These are phyloP conservation scores for Drosophila funebris DNA, from an alignment of 1,140 invertebrate genomes.

Conservation along the genomic window DNA sequence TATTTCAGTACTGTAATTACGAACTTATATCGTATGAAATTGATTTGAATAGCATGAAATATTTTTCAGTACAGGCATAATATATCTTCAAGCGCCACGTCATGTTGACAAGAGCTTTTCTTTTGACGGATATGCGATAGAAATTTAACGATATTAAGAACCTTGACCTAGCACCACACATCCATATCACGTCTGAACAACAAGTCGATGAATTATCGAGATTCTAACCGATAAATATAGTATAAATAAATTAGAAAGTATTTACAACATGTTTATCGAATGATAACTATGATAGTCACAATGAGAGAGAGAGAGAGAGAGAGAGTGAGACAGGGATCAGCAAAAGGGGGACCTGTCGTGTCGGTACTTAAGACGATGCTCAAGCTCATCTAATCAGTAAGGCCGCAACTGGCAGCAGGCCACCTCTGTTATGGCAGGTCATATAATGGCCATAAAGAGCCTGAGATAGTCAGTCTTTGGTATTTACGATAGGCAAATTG, in stretches of 20 bases:
- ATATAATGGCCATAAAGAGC: slow-evolving; percentile 26
- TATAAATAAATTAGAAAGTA: slow-evolving; percentile 18
- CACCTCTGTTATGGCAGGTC: slow-evolving; percentile 29
- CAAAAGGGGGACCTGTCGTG: slow-evolving; percentile 38
- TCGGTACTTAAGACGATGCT: slow-evolving; percentile 7
- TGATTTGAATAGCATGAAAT: neutral
- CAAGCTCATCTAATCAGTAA: slow-evolving; percentile 10
- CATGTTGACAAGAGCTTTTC: slow-evolving; percentile 54
- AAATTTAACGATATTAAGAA: slow-evolving; percentile 8
- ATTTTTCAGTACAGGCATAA: neutral
- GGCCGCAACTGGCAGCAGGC: slow-evolving; percentile 25
- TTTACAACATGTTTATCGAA: slow-evolving; percentile 40
- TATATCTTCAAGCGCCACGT: slow-evolving; percentile 1
- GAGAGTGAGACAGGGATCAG: no score
- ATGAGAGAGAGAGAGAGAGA: neutral
- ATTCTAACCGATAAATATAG: slow-evolving; percentile 13
- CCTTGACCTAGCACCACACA: slow-evolving; percentile 69
- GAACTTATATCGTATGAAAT: slow-evolving; percentile 1
- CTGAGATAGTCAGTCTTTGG: slow-evolving; percentile 56
- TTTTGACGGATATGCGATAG: slow-evolving; percentile 42
- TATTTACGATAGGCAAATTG: slow-evolving; percentile 71
- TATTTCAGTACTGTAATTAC: no score
- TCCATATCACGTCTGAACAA: slow-evolving; percentile 32
- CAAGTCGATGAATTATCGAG: slow-evolving; percentile 5
- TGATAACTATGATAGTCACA: slow-evolving; percentile 16